phyloP scores from a whole-genome alignment of 2,113 vertebrate species.

The Corythoichthys intestinalis region DNA sequence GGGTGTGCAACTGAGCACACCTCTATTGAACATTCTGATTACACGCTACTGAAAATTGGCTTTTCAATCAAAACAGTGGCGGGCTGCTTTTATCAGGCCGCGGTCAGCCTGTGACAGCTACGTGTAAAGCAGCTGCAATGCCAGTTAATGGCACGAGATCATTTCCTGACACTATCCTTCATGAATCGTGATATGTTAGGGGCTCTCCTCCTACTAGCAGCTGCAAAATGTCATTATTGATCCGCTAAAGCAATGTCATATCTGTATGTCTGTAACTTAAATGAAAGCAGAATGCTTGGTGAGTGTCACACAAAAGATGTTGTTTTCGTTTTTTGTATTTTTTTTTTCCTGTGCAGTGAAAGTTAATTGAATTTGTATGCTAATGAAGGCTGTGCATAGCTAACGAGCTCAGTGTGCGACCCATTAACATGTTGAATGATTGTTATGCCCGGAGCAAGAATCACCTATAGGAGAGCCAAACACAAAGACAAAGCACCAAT shows the following conservation, averaged over 20 bases:
- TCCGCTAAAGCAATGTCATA: conserved; percentile 31
- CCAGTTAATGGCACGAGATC: conserved; percentile 30
- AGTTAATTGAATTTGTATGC: conserved; percentile 80
- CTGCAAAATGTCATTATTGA: conserved; percentile 31
- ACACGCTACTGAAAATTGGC: conserved; percentile 48
- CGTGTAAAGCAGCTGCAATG: neutral
- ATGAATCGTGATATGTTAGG: conserved; percentile 20
- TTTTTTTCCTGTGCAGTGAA: conserved; percentile 23
- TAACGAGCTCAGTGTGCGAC: conserved; percentile 73
- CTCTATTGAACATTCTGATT: conserved; percentile 39
- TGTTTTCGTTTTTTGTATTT: conserved; percentile 49
- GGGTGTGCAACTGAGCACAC: conserved; percentile 29
- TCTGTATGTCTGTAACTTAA: conserved; percentile 14
- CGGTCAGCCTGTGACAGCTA: conserved; percentile 3
- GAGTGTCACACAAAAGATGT: conserved; percentile 42
- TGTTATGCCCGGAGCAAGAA: conserved; percentile 70
- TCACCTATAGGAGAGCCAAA: conserved; percentile 71
- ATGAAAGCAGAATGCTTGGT: conserved; percentile 37
- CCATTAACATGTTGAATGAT: conserved; percentile 78
- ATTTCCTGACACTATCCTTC: conserved; percentile 39
- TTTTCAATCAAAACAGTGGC: conserved; percentile 49
- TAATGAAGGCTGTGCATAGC: conserved; percentile 73
- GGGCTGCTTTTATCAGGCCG: conserved; percentile 31
- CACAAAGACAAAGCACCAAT: conserved; percentile 65
- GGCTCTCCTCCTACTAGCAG: conserved; percentile 21